Evolutionary conservation across 2,888 invertebrate genomes (phyloP).

Genomic region (Agelastica alni): DNA sequence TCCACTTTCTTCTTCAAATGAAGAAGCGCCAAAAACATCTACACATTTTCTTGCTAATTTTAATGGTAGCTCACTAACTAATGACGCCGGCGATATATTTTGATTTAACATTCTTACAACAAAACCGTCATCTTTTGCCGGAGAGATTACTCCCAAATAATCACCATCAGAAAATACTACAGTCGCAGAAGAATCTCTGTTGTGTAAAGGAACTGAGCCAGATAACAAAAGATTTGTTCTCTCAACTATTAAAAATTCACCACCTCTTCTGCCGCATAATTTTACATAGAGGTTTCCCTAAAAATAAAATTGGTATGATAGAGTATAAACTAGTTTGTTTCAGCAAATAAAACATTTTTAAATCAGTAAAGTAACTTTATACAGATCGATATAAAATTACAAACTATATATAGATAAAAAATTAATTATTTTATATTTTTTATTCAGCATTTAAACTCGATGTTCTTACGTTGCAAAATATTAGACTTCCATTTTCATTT

Average conservation of each 20-base stretch:
- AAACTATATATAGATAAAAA: too few species aligned
- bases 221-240: slow-evolving; percentile 60
- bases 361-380: too few species aligned
- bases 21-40: slow-evolving; percentile 73
- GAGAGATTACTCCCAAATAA: slow-evolving; percentile 75
- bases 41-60: slow-evolving; percentile 80
- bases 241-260: slow-evolving; percentile 62
- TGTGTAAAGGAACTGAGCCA: slow-evolving; percentile 55
- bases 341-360: too few species aligned
- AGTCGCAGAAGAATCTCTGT: slow-evolving; percentile 59
- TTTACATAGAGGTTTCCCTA: slow-evolving; percentile 84
- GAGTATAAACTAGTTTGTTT: too few species aligned
- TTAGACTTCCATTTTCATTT: slow-evolving; percentile 82
- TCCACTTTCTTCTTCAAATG: slow-evolving; percentile 69
- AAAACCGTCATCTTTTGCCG: slow-evolving; percentile 81
- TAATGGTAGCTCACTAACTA: slow-evolving; percentile 69
- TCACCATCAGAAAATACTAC: slow-evolving; percentile 79
- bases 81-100: slow-evolving; percentile 61
- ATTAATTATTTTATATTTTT: too few species aligned
- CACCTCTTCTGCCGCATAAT: slow-evolving; percentile 59
- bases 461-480: slow-evolving; percentile 81
- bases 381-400: too few species aligned
- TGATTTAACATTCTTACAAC: slow-evolving; percentile 76
- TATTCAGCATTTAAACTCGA: too few species aligned
- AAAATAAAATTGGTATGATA: slow-evolving; percentile 45